Base-by-base conservation (phyloP, 2,113 vertebrate genomes). In the Equus przewalskii region DNA sequence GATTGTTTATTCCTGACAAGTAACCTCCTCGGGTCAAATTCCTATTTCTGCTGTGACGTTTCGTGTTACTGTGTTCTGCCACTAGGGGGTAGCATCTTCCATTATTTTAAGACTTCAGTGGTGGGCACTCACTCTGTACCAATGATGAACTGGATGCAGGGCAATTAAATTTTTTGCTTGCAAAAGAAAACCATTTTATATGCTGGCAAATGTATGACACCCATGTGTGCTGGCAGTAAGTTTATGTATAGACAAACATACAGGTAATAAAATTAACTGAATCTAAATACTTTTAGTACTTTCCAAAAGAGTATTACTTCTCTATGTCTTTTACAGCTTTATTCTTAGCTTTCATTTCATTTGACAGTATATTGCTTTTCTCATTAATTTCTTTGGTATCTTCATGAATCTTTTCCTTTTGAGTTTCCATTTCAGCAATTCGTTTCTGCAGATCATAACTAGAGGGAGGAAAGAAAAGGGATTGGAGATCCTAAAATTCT, bases 371-470 rank as follows among this genome's bases (percentile, higher is more conserved):
- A 67, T 83, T 98, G 89, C 99, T 99, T 97, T 99, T 99, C 96
- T 99, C 99, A 60, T 99, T 99, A 88, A 99, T 94, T 67, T 99
- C 99, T 98, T 99, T 99, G 0, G 99, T 99, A 94, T 99, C 99
- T 98, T 99, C 99, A 7, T 99, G 98, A 97, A 99, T 99, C 98
- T 99, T 99, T 98, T 99, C 98, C 96, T 99, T 99, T 89, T 99
- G 99, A 64, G 96, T 97, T 95, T 99, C 99, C 97, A 99, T 98
- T 86, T 99, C 99, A 54, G 96, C 98, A 93, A 99, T 97, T 95
- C 98, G 98, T 95, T 99, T 99, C 97, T 99, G 99, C 2, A 99
- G 97, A 96, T 99, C 99, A 76, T 99, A 98, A 96, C 99, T 99
- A 95, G 91, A 69, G 56, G 75, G 95, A 84, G 49, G 76, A 75